Base-by-base conservation (phyloP, 2,888 invertebrate genomes). In the Dynastes tityus region DNA sequence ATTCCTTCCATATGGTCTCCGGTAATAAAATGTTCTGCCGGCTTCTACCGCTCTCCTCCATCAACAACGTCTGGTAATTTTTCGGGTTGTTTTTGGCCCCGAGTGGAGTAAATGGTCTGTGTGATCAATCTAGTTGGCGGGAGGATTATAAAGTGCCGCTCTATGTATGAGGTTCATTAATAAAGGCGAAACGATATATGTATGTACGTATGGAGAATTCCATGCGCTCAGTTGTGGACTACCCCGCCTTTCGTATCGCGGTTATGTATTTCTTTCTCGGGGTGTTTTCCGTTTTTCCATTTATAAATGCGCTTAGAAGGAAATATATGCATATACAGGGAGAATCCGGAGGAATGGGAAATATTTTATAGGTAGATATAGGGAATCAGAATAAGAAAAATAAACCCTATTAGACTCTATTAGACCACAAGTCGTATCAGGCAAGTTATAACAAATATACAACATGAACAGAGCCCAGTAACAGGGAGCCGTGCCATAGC, bases 51-150 rank as follows among this genome's bases (percentile, higher is more conserved):
- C 86, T 86, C 85, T 84, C 83, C 84, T 74, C 73, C 84, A 85
- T 87, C 86, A 86, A 87, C 86, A 86, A 87, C 86, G 85, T 84
- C 85, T 85, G 86, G 86, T 87, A 87, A 87, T 87, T 87, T 88
- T 87, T 87, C 86, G 85, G 85, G 85, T 84, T 85, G 86, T 85
- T 86, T 74, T 86, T 85, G 84, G 84, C 82, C 45, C 81, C 76
- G 83, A 81, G 82, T 80, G 83, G 84, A 84, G 87, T 87, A 88
- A 88, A 87, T 88, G 87, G 86, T 82, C 84, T 86, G 87, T 87
- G 87, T 86, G 87, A 87, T 87, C 85, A 86, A 86, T 87, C 86
- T 85, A 86, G 84, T 84, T 85, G 83, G 82, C 84, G 83, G 85
- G 83, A 84, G 85, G 84, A 84, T 84, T 84, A 84, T 84, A 84